Percentiles rank a stretch among this genome's conserved stretches.
phyloP scores from a whole-genome alignment of 1,140 invertebrate species.

The Aphaenogaster floridana region DNA sequence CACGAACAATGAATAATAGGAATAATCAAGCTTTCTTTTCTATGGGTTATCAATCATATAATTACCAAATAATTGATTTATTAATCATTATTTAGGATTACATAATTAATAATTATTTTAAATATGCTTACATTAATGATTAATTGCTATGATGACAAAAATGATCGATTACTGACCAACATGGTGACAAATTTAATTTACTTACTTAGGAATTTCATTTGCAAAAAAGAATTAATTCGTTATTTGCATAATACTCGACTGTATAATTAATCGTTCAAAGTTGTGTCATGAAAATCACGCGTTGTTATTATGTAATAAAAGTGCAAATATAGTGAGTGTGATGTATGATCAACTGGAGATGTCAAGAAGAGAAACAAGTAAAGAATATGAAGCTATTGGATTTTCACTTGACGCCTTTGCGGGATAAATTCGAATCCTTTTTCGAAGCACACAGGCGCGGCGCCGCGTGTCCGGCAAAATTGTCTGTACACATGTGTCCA shows the following conservation, averaged over 20 bases:
- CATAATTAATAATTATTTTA: conserved; percentile 3
- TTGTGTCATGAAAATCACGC: not conserved
- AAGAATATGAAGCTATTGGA: not conserved
- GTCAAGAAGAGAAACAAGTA: not conserved
- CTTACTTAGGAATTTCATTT: not conserved
- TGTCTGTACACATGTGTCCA: conserved; percentile 10
- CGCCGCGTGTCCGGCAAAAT: not conserved
- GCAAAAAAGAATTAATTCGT: not conserved
- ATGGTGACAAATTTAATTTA: not conserved
- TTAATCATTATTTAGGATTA: not conserved
- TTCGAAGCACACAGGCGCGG: not conserved
- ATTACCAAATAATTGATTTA: not conserved
- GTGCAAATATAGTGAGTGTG: not conserved
- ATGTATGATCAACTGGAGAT: not conserved
- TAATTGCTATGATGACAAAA: not conserved
- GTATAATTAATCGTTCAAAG: not conserved
- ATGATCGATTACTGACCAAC: not conserved
- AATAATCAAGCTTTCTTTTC: not conserved
- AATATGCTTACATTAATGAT: not conserved
- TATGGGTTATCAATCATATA: no score
- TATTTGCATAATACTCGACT: not conserved
- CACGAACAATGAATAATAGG: not conserved
- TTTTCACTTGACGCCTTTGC: conserved; percentile 13
- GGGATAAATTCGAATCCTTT: conserved; percentile 9
- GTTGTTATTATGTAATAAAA: not conserved